Conservation (phyloP, 30 jellyfish, hydroid and myxozoan genomes). For the Morbakka virulenta region DNA sequence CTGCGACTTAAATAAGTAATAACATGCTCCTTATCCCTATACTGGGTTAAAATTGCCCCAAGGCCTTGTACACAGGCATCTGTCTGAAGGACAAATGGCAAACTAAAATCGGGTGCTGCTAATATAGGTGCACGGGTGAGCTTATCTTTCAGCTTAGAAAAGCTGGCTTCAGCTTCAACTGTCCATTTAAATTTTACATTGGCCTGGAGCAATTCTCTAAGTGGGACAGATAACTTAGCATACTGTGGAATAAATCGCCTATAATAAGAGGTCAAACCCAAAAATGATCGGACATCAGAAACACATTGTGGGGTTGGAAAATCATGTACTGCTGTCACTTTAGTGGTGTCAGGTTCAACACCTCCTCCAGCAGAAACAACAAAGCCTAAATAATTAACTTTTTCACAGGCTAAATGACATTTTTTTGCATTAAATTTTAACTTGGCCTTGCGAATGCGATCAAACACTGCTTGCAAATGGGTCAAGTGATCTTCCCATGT, state of each 20-base stretch:
- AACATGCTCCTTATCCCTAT: slow-evolving; percentile 9
- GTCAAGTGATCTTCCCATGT: slow-evolving; percentile 12
- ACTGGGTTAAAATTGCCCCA: slow-evolving; percentile 39
- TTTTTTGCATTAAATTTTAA: slow-evolving; percentile 45
- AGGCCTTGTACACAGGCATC: slow-evolving; percentile 54
- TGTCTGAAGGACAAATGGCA: slow-evolving; percentile 23
- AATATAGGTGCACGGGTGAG: slow-evolving; percentile 44
- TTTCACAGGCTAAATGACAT: slow-evolving; percentile 35
- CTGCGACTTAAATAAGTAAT: slow-evolving; percentile 40
- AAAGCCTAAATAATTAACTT: slow-evolving; percentile 46
- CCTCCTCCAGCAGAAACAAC: no score
- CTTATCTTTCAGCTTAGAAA: neutral
- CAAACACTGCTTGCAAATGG: slow-evolving; percentile 26
- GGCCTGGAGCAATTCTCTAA: slow-evolving; percentile 6
- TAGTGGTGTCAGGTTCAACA: slow-evolving; percentile 48
- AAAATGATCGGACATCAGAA: slow-evolving; percentile 5
- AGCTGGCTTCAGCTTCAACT: slow-evolving; percentile 13
- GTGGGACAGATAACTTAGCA: slow-evolving; percentile 40
- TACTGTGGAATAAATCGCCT: slow-evolving; percentile 30
- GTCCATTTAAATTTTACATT: slow-evolving; percentile 12
- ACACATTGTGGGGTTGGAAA: slow-evolving; percentile 37
- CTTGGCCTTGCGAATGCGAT: slow-evolving; percentile 48
- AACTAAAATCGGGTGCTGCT: no score
- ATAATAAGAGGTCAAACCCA: slow-evolving; percentile 25
- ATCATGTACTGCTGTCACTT: slow-evolving; percentile 3